A percentile compares a stretch with the other conserved stretches of the same genome.
These are phyloP conservation scores for Nymphalis io DNA, from an alignment of 1,140 invertebrate genomes.

Conservation along the genomic window DNA sequence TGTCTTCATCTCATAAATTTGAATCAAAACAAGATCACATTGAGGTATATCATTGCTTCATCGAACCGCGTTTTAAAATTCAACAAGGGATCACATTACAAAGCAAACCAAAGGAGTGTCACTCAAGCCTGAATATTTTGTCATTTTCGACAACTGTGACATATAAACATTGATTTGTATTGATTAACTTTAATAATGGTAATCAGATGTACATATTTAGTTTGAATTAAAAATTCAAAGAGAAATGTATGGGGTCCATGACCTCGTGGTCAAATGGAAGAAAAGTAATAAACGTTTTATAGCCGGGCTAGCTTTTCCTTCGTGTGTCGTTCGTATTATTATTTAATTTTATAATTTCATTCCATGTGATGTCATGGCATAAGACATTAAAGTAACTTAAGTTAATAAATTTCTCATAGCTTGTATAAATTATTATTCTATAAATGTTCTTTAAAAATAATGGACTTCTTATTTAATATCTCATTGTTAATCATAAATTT, in stretches of 20 bases:
- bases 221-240: slow-evolving; percentile 65
- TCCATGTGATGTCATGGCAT: slow-evolving; percentile 31
- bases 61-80: slow-evolving; percentile 36
- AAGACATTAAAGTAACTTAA: slow-evolving; percentile 30
- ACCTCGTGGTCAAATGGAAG: slow-evolving; percentile 61
- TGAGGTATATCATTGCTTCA: slow-evolving; percentile 8
- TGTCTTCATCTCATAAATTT: neutral
- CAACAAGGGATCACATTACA: slow-evolving; percentile 33
- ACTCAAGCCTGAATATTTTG: slow-evolving; percentile 40
- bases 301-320: slow-evolving; percentile 51
- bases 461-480: no score
- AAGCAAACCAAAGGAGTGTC: slow-evolving; percentile 33
- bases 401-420: slow-evolving; percentile 10
- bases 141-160: slow-evolving; percentile 43
- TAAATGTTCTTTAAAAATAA: neutral
- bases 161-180: slow-evolving; percentile 56
- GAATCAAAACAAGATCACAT: slow-evolving; percentile 14
- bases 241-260: slow-evolving; percentile 61
- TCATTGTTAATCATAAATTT: no score
- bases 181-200: slow-evolving; percentile 66
- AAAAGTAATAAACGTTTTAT: slow-evolving; percentile 70
- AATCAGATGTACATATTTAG: slow-evolving; percentile 73
- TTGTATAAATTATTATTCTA: neutral
- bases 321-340: slow-evolving; percentile 31
- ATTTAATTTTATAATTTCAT: slow-evolving; percentile 40